Conservation (phyloP, 2,113 vertebrate species). For the Leuciscus idus region DNA sequence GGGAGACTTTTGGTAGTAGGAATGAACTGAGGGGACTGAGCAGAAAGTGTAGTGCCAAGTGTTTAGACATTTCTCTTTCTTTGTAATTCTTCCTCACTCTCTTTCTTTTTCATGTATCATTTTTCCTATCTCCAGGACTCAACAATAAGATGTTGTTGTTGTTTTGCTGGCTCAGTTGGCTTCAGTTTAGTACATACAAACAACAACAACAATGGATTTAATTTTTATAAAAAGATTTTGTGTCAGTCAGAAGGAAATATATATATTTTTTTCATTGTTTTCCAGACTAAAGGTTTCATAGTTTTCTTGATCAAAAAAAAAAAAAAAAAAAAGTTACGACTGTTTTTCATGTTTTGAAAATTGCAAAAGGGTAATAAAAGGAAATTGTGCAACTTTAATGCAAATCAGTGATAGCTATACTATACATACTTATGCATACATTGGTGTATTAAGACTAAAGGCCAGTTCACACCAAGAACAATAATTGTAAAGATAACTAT, state of each 20-base stretch:
- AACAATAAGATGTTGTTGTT: background rate
- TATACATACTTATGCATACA: too few relatives aligned
- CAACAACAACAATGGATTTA: background rate
- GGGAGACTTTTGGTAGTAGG: constrained; percentile 6
- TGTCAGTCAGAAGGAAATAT: background rate
- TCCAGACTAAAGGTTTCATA: background rate
- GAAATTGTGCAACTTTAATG: too few relatives aligned
- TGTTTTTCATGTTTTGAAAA: background rate
- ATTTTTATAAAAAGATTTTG: background rate
- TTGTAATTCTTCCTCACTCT: constrained; percentile 12
- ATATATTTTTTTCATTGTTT: background rate
- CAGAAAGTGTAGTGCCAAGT: background rate
- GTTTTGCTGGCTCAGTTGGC: background rate
- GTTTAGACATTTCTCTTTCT: constrained; percentile 17
- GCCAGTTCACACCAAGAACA: too few relatives aligned
- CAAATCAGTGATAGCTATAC: too few relatives aligned
- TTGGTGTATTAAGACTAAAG: too few relatives aligned
- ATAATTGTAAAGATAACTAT: too few relatives aligned
- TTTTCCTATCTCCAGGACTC: background rate
- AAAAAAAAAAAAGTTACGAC: background rate
- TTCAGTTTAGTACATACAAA: background rate
- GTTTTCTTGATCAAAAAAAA: background rate
- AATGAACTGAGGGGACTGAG: background rate
- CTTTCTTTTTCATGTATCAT: constrained; percentile 15
- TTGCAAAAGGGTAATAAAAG: too few relatives aligned